phyloP scores from a whole-genome alignment of 1,140 invertebrate species.

The Mya arenaria region DNA sequence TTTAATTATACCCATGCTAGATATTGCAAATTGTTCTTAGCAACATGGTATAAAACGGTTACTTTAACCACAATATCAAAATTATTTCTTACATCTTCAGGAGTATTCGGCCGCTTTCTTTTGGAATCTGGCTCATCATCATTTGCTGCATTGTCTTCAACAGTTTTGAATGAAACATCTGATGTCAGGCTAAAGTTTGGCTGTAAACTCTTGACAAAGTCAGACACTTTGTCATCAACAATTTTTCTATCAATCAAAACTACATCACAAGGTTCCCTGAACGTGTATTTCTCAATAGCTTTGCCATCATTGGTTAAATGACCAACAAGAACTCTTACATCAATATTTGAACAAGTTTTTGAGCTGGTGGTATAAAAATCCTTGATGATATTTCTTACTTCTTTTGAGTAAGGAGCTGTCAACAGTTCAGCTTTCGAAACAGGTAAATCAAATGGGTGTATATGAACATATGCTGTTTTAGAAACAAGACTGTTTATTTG shows the following conservation, averaged over 20 bases:
- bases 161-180: not conserved
- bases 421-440: constrained; percentile 13
- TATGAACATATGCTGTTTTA: constrained; percentile 66
- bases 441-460: constrained; percentile 52
- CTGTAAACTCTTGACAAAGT: not conserved
- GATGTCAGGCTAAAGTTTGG: not conserved
- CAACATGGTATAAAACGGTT: not conserved
- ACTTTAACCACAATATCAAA: not conserved
- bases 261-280: constrained; percentile 34
- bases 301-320: constrained; percentile 53
- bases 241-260: constrained; percentile 44
- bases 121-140: not conserved
- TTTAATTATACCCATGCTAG: not conserved
- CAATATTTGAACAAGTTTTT: constrained; percentile 56
- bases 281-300: not conserved
- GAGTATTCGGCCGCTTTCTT: not conserved
- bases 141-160: not conserved
- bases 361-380: constrained; percentile 61
- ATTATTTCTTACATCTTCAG: not conserved
- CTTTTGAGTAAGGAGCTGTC: constrained; percentile 48
- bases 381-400: constrained; percentile 56
- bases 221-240: not conserved
- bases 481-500: constrained; percentile 53
- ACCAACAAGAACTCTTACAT: constrained; percentile 65
- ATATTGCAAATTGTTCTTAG: too few species aligned